Percentiles rank a stretch among this genome's conserved stretches.
phyloP scores from a whole-genome alignment of 2,113 vertebrate species.

The Laticauda laticaudata region DNA sequence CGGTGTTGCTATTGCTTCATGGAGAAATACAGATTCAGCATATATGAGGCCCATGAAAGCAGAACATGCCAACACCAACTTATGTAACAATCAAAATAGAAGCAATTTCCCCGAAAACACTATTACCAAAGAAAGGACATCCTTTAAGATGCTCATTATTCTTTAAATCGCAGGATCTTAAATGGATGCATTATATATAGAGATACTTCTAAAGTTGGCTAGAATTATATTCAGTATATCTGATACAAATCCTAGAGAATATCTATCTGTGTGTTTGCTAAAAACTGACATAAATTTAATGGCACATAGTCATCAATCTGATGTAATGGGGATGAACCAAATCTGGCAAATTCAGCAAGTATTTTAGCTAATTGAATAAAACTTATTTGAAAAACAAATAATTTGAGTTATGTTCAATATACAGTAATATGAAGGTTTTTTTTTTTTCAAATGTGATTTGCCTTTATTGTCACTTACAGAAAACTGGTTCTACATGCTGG shows the following conservation, averaged over 20 bases:
- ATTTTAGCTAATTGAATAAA: neutral
- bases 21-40: neutral
- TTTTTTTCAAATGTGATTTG: neutral
- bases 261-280: neutral
- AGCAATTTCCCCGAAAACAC: neutral
- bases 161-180: neutral
- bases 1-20: neutral
- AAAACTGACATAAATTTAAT: neutral
- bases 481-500: neutral
- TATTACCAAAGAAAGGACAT: neutral
- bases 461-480: neutral
- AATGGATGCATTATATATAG: neutral
- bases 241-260: neutral
- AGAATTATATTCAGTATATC: neutral
- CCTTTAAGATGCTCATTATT: neutral
- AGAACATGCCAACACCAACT: neutral
- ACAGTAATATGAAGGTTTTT: neutral
- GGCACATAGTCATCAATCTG: neutral
- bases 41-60: neutral
- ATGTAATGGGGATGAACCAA: neutral
- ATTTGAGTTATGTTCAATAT: conserved; percentile 6
- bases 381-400: neutral
- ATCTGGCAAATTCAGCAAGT: neutral
- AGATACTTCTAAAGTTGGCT: neutral
- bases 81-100: neutral